Evolutionary conservation across 2,888 invertebrate species (phyloP).

Genomic region (Phoronis australis): DNA sequence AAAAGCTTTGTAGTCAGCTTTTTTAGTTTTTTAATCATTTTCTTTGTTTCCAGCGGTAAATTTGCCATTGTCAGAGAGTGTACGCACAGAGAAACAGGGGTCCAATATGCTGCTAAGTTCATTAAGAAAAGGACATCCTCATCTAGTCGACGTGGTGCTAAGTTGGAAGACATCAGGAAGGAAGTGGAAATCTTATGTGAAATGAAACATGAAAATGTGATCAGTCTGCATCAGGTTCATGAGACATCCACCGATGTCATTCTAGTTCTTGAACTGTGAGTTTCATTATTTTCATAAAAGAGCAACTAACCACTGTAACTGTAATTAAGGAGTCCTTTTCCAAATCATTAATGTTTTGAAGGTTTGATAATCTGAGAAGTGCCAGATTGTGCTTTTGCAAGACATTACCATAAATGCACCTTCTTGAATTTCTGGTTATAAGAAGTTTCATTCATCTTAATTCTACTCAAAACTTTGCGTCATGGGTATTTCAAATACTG

Average conservation of each 20-base stretch:
- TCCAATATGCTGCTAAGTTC: conserved; percentile 63
- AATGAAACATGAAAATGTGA: conserved; percentile 62
- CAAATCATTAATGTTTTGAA: neutral
- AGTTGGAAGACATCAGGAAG: conserved; percentile 60
- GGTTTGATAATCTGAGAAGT: neutral
- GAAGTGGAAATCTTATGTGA: conserved; percentile 59
- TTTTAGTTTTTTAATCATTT: too few relatives aligned
- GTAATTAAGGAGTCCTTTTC: too few relatives aligned
- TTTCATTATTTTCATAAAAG: conserved; percentile 13
- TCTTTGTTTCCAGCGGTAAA: too few relatives aligned
- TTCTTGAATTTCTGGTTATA: too few relatives aligned
- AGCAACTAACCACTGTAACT: neutral
- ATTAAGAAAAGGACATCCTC: conserved; percentile 60
- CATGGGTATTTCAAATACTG: too few relatives aligned
- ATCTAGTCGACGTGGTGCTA: conserved; percentile 57
- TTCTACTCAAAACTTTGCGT: too few relatives aligned
- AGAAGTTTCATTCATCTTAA: too few relatives aligned
- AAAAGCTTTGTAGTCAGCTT: too few relatives aligned
- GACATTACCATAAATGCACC: too few relatives aligned
- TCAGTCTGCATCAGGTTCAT: conserved; percentile 62
- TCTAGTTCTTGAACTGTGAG: conserved; percentile 61
- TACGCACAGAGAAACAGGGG: conserved; percentile 56
- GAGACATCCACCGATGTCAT: conserved; percentile 61
- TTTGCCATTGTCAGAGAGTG: conserved; percentile 63
- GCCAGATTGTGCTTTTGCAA: too few relatives aligned